Base-by-base conservation (phyloP, 2,797 vertebrate species). In the Channallabes apus region DNA sequence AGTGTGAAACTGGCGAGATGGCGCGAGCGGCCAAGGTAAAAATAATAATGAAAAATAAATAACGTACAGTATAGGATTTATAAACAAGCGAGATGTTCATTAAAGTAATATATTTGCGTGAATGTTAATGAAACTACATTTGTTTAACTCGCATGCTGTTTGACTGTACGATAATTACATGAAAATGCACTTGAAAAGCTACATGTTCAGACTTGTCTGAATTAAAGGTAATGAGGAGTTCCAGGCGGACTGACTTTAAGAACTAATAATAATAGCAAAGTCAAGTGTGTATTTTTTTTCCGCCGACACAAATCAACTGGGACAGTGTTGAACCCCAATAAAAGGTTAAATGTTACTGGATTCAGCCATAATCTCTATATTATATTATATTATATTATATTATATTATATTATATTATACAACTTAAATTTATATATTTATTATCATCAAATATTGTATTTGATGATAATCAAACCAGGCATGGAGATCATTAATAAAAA, bases 1-100 rank as follows among this genome's bases (percentile, higher is more conserved):
- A 94, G 27, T 87, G 91, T 84, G n/a, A 88, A 89, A 91, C 93
- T 29, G 75, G 18, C 15, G 73, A 29, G 80, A 96, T 95, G 95
- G 91, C 94, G 86, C 89, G 86, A 73, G 86, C 90, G 0, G 15
- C 86, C 0, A 96, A 93, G 91, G 94, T 94, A 92, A 65, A 62
- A 54, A 51, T 6, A 46, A 27, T 18, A 4, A 59, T 18, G 5
- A n/a, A 18, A 7, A 18, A n/a, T n/a, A 29, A 75, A 27, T 29
- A 54, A 38, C 18, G 0, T 9, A 41, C n/a, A 32, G 14, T 22
- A 5, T 18, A 46, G 35, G 7, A 38, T 61, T 38, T 4, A 62
- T 11, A 64, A 15, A 80, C 0, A 27, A 5, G 6, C 5, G 24
- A n/a, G 11, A 17, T 41, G n/a, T 51, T 18, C 20, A 17, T 5